A percentile compares a stretch with the other conserved stretches of the same genome.
These are phyloP conservation scores for Dynastes tityus DNA, from an alignment of 2,888 invertebrate species.

Conservation along the genomic window DNA sequence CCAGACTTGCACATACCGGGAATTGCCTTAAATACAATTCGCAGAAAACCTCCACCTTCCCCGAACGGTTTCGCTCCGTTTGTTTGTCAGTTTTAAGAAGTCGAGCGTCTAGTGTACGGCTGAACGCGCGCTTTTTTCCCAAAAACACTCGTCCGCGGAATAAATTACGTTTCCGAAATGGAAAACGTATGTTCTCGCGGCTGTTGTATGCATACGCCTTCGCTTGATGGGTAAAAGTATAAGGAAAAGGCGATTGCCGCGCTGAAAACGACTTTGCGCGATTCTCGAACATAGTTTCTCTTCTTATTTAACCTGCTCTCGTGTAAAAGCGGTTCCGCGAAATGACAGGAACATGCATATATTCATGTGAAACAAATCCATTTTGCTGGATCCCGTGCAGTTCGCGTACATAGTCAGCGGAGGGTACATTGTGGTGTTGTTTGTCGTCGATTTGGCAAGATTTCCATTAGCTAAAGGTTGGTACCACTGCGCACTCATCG, in stretches of 20 bases:
- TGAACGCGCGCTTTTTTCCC: constrained; percentile 17
- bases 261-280: constrained; percentile 28
- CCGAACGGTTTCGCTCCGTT: not conserved
- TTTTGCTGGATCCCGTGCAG: not conserved
- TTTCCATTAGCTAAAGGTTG: constrained; percentile 44
- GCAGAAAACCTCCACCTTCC: constrained; percentile 5
- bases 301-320: constrained; percentile 42
- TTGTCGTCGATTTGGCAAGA: constrained; percentile 18
- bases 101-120: not conserved
- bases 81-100: not conserved
- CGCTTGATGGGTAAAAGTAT: not conserved
- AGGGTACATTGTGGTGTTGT: not conserved
- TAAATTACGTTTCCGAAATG: constrained; percentile 49
- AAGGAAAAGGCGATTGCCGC: not conserved
- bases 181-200: constrained; percentile 43
- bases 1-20: not conserved
- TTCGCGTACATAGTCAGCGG: too few species aligned
- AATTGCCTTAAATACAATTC: not conserved
- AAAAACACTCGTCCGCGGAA: constrained; percentile 38
- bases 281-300: constrained; percentile 49
- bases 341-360: constrained; percentile 47
- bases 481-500: constrained; percentile 16
- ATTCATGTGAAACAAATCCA: constrained; percentile 47
- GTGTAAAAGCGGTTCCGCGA: constrained; percentile 32
- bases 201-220: constrained; percentile 6